These are phyloP conservation scores for Hemicrepidius hirtus DNA, from an alignment of 2,888 invertebrate genomes.

Conservation along the genomic window DNA sequence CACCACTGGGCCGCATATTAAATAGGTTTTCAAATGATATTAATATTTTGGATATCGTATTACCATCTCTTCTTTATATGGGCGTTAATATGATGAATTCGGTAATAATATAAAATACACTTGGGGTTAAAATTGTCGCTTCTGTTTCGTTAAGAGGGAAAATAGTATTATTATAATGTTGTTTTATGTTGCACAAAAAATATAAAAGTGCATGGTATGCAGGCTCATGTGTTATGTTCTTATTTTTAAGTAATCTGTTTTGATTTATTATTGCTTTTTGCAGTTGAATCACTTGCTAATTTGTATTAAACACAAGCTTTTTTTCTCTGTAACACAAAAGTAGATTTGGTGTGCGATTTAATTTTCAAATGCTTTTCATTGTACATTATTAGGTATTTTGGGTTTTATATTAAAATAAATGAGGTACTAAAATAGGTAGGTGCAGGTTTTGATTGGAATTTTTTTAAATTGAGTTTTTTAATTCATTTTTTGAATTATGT, in stretches of 20 bases:
- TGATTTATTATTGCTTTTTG: conserved; percentile 21
- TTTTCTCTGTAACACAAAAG: conserved; percentile 5
- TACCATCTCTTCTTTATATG: conserved; percentile 69
- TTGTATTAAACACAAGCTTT: conserved; percentile 12
- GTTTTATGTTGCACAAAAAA: conserved; percentile 19
- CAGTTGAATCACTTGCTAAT: conserved; percentile 1
- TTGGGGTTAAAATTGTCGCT: not conserved
- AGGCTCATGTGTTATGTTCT: not conserved
- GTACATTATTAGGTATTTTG: not conserved
- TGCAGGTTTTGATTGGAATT: conserved; percentile 37
- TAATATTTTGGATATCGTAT: conserved; percentile 74
- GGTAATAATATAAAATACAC: conserved; percentile 67
- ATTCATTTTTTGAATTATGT: conserved; percentile 34
- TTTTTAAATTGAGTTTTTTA: conserved; percentile 17
- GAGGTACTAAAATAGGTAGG: conserved; percentile 1
- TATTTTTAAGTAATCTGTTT: not conserved
- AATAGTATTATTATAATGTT: conserved; percentile 2
- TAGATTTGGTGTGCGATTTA: conserved; percentile 6
- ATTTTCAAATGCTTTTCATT: not conserved
- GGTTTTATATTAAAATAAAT: not conserved
- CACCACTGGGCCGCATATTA: conserved; percentile 78
- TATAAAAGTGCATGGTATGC: not conserved
- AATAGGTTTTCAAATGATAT: conserved; percentile 78
- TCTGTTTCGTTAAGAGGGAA: conserved; percentile 12
- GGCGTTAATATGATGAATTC: conserved; percentile 70